Evolutionary conservation across 2,113 vertebrate species (phyloP).

Genomic region (Coptodon bakossiorum): DNA sequence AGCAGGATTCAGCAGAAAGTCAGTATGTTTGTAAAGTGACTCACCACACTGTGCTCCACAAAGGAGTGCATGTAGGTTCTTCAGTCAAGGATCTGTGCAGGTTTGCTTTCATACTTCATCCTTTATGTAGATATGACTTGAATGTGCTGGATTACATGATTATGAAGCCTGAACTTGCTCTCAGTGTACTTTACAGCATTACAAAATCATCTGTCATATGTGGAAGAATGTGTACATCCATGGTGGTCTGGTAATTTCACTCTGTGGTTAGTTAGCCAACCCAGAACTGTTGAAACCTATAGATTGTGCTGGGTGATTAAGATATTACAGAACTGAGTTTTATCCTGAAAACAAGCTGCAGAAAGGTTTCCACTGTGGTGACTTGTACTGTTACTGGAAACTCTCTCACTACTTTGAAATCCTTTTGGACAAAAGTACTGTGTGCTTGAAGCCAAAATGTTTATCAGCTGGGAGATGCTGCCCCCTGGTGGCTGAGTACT

Average conservation of each 20-base stretch:
- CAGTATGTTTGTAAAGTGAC: neutral
- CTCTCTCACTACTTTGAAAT: neutral
- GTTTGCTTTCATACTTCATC: neutral
- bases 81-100: neutral
- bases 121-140: neutral
- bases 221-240: neutral
- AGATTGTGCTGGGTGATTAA: neutral
- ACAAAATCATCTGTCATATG: neutral
- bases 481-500: constrained; percentile 19
- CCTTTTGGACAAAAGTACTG: neutral
- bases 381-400: neutral
- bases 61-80: neutral
- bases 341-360: neutral
- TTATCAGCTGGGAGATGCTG: neutral
- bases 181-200: neutral
- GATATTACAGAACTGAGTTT: neutral
- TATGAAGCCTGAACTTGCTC: neutral
- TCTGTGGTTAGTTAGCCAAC: neutral
- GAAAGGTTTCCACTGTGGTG: neutral
- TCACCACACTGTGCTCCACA: neutral
- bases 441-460: neutral
- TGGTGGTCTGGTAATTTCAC: neutral
- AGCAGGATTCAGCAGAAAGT: neutral
- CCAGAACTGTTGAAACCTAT: neutral
- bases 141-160: neutral